Evolutionary conservation across 2,888 invertebrate genomes (phyloP).

Genomic region (Epinotia ramella): DNA sequence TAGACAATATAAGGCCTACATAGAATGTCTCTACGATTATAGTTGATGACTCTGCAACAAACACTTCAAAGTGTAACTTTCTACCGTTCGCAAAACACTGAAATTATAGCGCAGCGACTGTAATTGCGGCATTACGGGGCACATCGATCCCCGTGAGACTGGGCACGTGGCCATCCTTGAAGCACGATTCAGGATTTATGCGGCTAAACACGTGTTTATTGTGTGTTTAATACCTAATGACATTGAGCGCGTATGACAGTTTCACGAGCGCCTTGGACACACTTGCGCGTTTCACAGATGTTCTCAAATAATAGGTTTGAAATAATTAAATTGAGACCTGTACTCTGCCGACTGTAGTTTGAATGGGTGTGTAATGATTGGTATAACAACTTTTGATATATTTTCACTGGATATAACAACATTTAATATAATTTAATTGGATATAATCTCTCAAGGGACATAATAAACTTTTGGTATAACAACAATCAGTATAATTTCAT

Average conservation of each 20-base stretch:
- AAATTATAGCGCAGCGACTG: background rate
- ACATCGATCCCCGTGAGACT: constrained; percentile 41
- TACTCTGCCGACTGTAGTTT: no score
- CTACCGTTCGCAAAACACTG: background rate
- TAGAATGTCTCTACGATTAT: no score
- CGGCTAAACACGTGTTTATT: constrained; percentile 7
- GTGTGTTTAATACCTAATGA: background rate
- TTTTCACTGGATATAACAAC: no score
- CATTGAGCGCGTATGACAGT: constrained; percentile 10
- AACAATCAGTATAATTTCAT: no score
- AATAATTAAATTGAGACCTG: background rate
- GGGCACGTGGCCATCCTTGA: constrained; percentile 16
- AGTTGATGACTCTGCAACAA: no score
- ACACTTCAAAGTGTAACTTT: no score
- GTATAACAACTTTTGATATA: no score
- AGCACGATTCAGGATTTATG: constrained; percentile 10
- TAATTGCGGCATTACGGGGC: constrained; percentile 21
- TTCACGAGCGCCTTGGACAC: background rate
- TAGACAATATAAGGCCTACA: no score
- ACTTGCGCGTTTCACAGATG: background rate
- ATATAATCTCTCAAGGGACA: no score
- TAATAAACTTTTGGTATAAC: no score
- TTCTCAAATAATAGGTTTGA: background rate
- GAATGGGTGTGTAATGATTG: no score
- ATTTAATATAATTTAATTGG: no score